phyloP scores from a whole-genome alignment of 2,888 invertebrate species.

The Gerris lacustris region DNA sequence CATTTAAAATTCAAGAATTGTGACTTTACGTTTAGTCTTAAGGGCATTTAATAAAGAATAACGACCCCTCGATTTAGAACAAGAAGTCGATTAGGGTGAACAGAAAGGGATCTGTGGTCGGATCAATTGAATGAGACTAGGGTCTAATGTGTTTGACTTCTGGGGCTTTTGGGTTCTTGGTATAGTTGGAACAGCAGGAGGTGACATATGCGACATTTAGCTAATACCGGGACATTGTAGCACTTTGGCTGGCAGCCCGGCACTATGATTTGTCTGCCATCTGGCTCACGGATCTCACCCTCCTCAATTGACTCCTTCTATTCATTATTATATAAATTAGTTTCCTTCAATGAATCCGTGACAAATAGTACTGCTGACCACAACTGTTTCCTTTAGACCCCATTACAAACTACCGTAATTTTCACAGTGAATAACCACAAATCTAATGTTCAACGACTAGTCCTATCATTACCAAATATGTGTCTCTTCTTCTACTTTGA shows the following conservation, averaged over 20 bases:
- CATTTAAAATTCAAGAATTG: neutral
- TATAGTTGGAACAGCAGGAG: neutral
- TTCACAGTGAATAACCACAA: no score
- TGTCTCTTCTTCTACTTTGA: no score
- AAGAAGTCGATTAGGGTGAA: conserved; percentile 3
- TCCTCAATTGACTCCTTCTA: neutral
- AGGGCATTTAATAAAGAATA: neutral
- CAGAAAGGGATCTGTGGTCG: neutral
- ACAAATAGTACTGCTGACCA: neutral
- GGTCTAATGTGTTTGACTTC: neutral
- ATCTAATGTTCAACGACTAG: no score
- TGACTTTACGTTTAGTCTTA: neutral
- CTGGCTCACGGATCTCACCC: neutral
- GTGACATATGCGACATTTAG: conserved; percentile 1
- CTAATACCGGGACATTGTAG: neutral
- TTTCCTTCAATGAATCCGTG: neutral
- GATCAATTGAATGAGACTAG: neutral
- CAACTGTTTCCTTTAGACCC: neutral
- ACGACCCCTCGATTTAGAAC: neutral
- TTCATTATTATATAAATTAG: conserved; percentile 2
- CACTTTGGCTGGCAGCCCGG: neutral
- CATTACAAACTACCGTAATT: no score
- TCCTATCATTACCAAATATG: no score
- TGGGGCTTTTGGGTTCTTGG: neutral
- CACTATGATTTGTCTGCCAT: neutral